Base-by-base conservation (phyloP, 2,113 vertebrate species). In the Chaetorhynchus papuensis region DNA sequence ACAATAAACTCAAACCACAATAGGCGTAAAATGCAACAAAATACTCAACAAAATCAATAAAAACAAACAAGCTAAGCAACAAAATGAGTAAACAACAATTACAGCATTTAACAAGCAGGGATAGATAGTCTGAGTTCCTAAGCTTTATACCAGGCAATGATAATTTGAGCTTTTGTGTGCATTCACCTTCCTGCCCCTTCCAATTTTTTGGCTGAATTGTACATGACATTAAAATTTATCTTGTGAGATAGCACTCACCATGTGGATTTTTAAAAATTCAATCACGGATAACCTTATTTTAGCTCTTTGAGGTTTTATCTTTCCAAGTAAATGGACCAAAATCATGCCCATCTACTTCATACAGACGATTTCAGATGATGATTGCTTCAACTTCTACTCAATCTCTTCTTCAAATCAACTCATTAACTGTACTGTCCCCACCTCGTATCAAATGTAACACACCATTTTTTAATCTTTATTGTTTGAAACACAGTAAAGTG, bases 71-170 rank as follows among this genome's bases (percentile, higher is more conserved):
- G 18, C 69, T 87, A 93, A 91, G 53, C 77, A 96, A 91, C 49
- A 79, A 93, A 93, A 91, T 53, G 72, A 94, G 81, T 91, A 96
- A 97, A 95, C 77, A 94, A 61, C 91, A 96, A 95, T 95, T 95
- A 94, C 41, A 89, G 69, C 28, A 84, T 91, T 96, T 94, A 94
- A 89, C 65, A 91, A 87, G 53, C n/a, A 82, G 65, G 15, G n/a
- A 68, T n/a, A 90, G 60, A 71, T 50, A 86, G 68, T 77, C 60
- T 71, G 69, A 53, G n/a, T 76, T 89, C 53, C 81, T 89, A 87
- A 82, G 60, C 47, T 84, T 96, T 84, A 66, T 93, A 83, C 84
- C 78, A 87, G 57, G 39, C 47, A 90, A 87, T 47, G 86, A 82
- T 60, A 87, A 92, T 84, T 50, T 87, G 44, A 89, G 81, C 3